phyloP scores from a whole-genome alignment of 2,113 vertebrate genomes.

The Leucoraja erinaceus region DNA sequence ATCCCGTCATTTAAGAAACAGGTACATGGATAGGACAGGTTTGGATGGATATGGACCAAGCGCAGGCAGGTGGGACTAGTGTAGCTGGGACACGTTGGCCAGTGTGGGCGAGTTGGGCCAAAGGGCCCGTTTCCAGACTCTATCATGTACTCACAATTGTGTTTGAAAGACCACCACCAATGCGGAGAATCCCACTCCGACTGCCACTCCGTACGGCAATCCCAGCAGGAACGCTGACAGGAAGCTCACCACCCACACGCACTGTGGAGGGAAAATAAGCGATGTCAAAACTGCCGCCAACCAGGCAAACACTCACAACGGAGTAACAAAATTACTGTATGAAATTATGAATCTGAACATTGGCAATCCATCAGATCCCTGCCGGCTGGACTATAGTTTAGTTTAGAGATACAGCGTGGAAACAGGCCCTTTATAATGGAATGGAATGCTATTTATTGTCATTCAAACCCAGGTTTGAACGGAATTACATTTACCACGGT shows the following conservation, averaged over 20 bases:
- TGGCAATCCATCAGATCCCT: background rate
- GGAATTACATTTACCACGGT: too few species aligned
- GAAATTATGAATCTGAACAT: background rate
- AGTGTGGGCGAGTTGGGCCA: too few species aligned
- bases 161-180: slow-evolving; percentile 86
- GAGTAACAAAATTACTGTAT: background rate
- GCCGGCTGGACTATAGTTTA: background rate
- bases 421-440: background rate
- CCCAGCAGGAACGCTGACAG: slow-evolving; percentile 83
- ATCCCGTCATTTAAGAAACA: too few species aligned
- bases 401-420: too few species aligned
- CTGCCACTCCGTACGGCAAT: slow-evolving; percentile 79
- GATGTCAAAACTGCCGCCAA: background rate
- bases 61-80: too few species aligned
- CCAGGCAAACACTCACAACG: background rate
- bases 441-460: too few species aligned
- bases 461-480: too few species aligned
- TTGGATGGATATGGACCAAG: too few species aligned
- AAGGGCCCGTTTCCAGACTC: too few species aligned
- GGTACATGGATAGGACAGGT: too few species aligned
- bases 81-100: too few species aligned
- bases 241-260: slow-evolving; percentile 87
- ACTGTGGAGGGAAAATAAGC: slow-evolving; percentile 52
- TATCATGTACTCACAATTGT: slow-evolving; percentile 75
- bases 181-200: slow-evolving; percentile 78